Conservation (phyloP, 2,888 invertebrate species). For the Polydrusus cervinus region DNA sequence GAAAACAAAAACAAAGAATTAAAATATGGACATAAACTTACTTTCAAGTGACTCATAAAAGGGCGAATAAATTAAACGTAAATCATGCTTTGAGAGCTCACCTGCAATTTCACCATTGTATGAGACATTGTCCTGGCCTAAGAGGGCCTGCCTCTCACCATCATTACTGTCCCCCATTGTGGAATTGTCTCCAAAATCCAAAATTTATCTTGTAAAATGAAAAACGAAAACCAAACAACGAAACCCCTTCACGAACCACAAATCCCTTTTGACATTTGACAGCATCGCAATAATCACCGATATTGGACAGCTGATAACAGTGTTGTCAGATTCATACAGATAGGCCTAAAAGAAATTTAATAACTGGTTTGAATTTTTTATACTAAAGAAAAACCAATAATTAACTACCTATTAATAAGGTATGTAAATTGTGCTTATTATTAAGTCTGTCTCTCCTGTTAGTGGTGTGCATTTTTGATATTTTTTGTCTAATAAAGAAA, state of each 20-base stretch:
- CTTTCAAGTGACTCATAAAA: slow-evolving; percentile 18
- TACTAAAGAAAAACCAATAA: too few species aligned
- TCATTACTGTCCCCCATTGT: slow-evolving; percentile 59
- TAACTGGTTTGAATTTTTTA: too few species aligned
- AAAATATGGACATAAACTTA: slow-evolving; percentile 18
- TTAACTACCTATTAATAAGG: too few species aligned
- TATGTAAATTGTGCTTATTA: too few species aligned
- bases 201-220: not conserved
- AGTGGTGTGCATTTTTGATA: too few species aligned
- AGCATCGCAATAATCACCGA: not conserved
- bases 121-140: slow-evolving; percentile 58
- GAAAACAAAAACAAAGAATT: slow-evolving; percentile 24
- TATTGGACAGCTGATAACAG: slow-evolving; percentile 25
- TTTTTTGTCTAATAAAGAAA: not conserved
- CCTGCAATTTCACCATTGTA: slow-evolving; percentile 61
- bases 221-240: not conserved
- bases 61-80: slow-evolving; percentile 1
- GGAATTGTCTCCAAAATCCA: not conserved
- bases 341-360: too few species aligned
- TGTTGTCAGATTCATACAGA: not conserved
- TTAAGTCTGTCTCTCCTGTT: too few species aligned
- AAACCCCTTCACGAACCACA: not conserved
- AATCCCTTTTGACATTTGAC: not conserved
- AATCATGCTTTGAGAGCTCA: slow-evolving; percentile 45
- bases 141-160: slow-evolving; percentile 62